phyloP scores from a whole-genome alignment of 2,797 vertebrate genomes.

The Tapirus indicus region DNA sequence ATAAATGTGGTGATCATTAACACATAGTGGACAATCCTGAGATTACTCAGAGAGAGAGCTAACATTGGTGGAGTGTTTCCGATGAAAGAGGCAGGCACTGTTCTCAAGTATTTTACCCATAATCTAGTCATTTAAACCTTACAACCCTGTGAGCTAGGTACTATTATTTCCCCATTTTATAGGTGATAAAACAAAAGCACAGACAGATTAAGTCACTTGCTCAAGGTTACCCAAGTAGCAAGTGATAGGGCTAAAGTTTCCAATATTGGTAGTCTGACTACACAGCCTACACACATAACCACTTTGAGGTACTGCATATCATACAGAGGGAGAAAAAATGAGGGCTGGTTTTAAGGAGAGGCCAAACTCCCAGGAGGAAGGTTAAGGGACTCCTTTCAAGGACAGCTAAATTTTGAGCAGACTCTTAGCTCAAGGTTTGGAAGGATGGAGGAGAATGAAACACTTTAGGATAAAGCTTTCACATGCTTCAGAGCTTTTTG shows the following conservation, averaged over 20 bases:
- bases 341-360: background rate
- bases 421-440: background rate
- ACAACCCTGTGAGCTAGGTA: background rate
- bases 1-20: no score
- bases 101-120: background rate
- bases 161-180: background rate
- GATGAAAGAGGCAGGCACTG: background rate
- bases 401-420: background rate
- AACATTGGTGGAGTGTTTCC: background rate
- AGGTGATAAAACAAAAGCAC: background rate
- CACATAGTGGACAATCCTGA: background rate
- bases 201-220: background rate
- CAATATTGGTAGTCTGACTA: background rate
- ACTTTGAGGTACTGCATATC: fast-evolving
- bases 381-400: background rate
- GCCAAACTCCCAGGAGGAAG: background rate
- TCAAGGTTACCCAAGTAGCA: background rate
- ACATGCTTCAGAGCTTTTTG: background rate
- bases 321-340: background rate
- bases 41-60: background rate
- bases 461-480: background rate
- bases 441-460: background rate
- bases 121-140: background rate
- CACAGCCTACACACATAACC: background rate
- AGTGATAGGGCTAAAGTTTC: background rate